Evolutionary conservation across 35 echinoderm and acorn worm species (phyloP).

Genomic region (Amphiura filiformis): DNA sequence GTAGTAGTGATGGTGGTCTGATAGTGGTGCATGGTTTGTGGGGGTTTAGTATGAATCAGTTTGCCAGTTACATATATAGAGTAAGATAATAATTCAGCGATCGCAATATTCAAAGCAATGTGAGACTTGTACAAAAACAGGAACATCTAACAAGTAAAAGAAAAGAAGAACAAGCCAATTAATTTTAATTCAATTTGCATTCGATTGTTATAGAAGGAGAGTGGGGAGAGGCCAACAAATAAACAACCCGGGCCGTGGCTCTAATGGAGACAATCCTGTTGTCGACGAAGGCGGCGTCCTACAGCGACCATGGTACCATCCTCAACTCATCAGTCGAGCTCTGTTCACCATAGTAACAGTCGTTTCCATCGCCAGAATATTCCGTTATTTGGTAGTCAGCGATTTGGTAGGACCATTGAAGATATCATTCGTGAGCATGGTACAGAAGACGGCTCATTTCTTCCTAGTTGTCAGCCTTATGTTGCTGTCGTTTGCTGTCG

Average conservation of each 20-base stretch:
- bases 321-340: slow-evolving; percentile 39
- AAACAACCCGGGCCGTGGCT: no score
- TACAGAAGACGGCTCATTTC: slow-evolving; percentile 58
- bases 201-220: no score
- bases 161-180: no score
- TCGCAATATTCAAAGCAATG: no score
- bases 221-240: no score
- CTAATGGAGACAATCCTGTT: no score
- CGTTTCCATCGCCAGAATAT: slow-evolving; percentile 48
- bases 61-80: neutral
- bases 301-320: slow-evolving; percentile 31
- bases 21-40: neutral
- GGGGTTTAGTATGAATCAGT: neutral
- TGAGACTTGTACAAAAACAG: no score
- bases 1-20: neutral
- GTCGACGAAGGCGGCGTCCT: neutral
- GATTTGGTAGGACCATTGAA: slow-evolving; percentile 67
- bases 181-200: no score
- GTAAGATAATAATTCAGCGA: no score
- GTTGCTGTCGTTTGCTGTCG: slow-evolving; percentile 62
- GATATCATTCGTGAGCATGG: slow-evolving; percentile 73
- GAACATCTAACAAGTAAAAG: no score
- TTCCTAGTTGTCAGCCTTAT: slow-evolving; percentile 56
- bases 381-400: slow-evolving; percentile 59
- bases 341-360: slow-evolving; percentile 49